phyloP scores from a whole-genome alignment of 2,888 invertebrate species.

The Spicauda simplicius region DNA sequence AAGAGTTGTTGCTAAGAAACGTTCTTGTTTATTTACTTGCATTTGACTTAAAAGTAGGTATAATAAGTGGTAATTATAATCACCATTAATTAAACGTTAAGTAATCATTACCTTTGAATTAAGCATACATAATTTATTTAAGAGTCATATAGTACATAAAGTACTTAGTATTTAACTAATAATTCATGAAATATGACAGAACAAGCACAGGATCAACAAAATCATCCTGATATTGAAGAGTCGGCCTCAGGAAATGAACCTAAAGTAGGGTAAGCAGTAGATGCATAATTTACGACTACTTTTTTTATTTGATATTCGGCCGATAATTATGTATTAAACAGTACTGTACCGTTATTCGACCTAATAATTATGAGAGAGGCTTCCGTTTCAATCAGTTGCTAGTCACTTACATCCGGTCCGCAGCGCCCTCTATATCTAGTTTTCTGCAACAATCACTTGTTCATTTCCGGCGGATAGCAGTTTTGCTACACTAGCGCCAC shows the following conservation, averaged over 20 bases:
- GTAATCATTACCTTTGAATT: not conserved
- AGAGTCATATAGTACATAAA: not conserved
- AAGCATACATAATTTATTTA: not conserved
- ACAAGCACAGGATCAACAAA: not conserved
- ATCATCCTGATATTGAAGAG: constrained; percentile 2
- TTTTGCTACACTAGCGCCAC: too few relatives aligned
- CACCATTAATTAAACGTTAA: too few relatives aligned
- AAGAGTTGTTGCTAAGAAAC: constrained; percentile 15
- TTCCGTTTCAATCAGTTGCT: too few relatives aligned
- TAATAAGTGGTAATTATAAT: too few relatives aligned
- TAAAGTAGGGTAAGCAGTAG: constrained; percentile 32
- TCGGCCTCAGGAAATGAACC: constrained; percentile 7
- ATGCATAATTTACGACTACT: not conserved
- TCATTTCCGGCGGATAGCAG: too few relatives aligned
- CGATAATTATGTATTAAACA: too few relatives aligned
- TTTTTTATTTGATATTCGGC: too few relatives aligned
- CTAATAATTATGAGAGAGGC: too few relatives aligned
- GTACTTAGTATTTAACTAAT: not conserved
- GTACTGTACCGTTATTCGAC: too few relatives aligned
- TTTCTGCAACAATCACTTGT: too few relatives aligned
- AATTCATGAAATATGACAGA: not conserved
- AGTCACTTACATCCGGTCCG: too few relatives aligned
- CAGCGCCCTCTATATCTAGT: too few relatives aligned
- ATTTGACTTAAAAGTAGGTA: not conserved
- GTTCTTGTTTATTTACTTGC: not conserved